phyloP scores from a whole-genome alignment of 2,888 invertebrate species.

The Cerastis rubricosa region DNA sequence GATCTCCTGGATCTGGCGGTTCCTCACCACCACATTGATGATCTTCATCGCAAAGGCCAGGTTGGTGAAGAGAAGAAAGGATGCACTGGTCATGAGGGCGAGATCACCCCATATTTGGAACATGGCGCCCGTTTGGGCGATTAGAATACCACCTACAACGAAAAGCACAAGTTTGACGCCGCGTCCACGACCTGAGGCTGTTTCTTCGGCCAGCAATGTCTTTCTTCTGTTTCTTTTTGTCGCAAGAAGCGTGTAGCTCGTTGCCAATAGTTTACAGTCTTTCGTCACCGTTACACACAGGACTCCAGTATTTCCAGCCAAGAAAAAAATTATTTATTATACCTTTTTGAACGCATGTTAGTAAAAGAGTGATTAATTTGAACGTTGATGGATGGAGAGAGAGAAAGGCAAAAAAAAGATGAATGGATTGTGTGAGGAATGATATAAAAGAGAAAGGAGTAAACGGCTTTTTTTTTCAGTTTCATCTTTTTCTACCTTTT shows the following conservation, averaged over 20 bases:
- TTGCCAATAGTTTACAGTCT: neutral
- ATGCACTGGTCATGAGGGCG: slow-evolving; percentile 78
- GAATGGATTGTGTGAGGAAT: too few relatives aligned
- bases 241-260: neutral
- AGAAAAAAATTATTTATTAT: neutral
- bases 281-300: neutral
- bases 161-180: neutral
- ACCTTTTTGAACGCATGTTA: too few relatives aligned
- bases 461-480: too few relatives aligned
- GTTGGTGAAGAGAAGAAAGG: slow-evolving; percentile 82
- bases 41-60: slow-evolving; percentile 76
- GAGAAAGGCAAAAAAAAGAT: too few relatives aligned
- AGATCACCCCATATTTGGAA: slow-evolving; percentile 82
- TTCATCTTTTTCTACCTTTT: too few relatives aligned
- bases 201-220: neutral
- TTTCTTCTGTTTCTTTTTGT: neutral
- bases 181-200: neutral
- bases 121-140: slow-evolving; percentile 83
- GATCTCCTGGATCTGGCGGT: slow-evolving; percentile 70
- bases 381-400: too few relatives aligned
- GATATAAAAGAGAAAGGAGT: too few relatives aligned
- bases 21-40: slow-evolving; percentile 72
- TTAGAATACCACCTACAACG: slow-evolving; percentile 75
- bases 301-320: neutral
- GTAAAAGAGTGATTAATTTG: too few relatives aligned